phyloP scores from a whole-genome alignment of 2,888 invertebrate species.

The Chrysolina oricalcia region DNA sequence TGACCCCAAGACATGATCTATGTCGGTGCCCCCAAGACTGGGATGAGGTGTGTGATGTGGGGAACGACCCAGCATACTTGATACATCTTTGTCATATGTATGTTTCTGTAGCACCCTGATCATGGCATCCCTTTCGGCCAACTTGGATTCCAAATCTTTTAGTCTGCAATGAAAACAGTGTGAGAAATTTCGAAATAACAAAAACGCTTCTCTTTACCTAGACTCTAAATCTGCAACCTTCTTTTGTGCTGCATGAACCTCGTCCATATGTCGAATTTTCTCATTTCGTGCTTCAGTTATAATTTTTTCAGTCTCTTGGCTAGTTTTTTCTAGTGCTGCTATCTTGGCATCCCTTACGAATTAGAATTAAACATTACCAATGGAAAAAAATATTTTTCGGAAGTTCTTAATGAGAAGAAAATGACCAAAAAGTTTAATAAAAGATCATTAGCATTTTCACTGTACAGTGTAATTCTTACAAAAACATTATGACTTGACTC shows the following conservation, averaged over 20 bases:
- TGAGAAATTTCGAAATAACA: neutral
- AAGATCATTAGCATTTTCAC: no score
- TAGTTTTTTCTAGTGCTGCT: slow-evolving; percentile 87
- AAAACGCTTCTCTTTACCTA: slow-evolving; percentile 73
- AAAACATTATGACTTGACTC: no score
- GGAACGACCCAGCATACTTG: slow-evolving; percentile 72
- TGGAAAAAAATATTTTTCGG: no score
- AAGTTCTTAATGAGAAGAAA: no score
- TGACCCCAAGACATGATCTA: slow-evolving; percentile 71
- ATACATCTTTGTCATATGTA: slow-evolving; percentile 81
- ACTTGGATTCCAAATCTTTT: slow-evolving; percentile 89
- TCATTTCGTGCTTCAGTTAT: slow-evolving; percentile 91
- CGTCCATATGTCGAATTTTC: slow-evolving; percentile 91
- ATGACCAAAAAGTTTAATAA: no score
- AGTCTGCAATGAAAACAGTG: slow-evolving; percentile 73
- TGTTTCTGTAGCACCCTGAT: slow-evolving; percentile 90
- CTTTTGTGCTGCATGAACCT: slow-evolving; percentile 88
- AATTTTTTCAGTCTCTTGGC: slow-evolving; percentile 87
- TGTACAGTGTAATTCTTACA: no score
- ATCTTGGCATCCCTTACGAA: slow-evolving; percentile 86
- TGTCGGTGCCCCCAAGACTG: slow-evolving; percentile 72
- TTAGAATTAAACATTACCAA: neutral
- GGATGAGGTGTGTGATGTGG: slow-evolving; percentile 74
- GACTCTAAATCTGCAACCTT: slow-evolving; percentile 90
- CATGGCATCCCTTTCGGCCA: slow-evolving; percentile 93